Conservation (phyloP, 2,797 vertebrate species). For the Aselliscus stoliczkanus region DNA sequence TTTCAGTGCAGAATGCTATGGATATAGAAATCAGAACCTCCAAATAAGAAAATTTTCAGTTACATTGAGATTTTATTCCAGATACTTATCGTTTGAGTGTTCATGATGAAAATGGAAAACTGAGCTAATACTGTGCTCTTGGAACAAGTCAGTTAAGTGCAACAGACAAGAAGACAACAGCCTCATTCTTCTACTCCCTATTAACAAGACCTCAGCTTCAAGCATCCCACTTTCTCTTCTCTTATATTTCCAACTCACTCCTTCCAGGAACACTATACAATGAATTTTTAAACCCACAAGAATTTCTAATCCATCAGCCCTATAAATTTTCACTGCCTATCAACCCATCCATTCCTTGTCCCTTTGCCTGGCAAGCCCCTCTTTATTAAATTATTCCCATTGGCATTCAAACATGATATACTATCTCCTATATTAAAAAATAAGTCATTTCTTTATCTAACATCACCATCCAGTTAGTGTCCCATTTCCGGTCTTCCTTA, state of each 20-base stretch:
- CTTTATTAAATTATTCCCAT: neutral
- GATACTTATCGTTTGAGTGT: neutral
- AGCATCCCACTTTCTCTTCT: neutral
- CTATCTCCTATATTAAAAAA: neutral
- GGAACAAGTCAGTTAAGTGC: neutral
- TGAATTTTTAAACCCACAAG: neutral
- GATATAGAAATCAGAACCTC: neutral
- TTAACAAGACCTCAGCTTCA: neutral
- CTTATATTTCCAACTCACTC: neutral
- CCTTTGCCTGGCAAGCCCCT: neutral
- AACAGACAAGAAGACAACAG: neutral
- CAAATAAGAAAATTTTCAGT: neutral
- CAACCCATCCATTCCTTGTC: neutral
- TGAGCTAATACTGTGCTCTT: neutral
- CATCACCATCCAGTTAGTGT: neutral
- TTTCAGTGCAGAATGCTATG: neutral
- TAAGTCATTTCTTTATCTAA: neutral
- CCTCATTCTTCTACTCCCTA: neutral
- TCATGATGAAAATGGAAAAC: neutral
- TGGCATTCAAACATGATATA: neutral
- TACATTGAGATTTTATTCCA: neutral
- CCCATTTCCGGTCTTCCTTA: neutral
- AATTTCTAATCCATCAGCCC: neutral
- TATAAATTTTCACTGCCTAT: neutral
- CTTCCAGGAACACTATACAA: neutral